Evolutionary conservation across 2,797 vertebrate genomes (phyloP).

Genomic region (Sebastes aleutianus): DNA sequence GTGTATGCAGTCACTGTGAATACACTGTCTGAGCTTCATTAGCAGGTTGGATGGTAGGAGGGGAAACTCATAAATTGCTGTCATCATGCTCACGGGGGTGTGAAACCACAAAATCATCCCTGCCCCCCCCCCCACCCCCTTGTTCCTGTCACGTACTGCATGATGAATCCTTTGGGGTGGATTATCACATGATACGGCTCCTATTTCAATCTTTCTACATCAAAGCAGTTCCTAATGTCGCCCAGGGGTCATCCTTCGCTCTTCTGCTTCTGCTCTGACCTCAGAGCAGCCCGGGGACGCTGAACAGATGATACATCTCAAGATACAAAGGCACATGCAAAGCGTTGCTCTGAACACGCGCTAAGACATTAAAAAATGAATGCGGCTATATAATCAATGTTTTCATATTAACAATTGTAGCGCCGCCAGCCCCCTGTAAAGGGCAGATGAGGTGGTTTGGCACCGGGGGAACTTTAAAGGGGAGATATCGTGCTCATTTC

Average conservation of each 20-base stretch:
- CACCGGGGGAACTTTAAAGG: neutral
- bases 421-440: neutral
- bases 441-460: neutral
- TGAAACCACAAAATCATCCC: conserved; percentile 29
- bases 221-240: conserved; percentile 42
- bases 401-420: neutral
- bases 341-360: neutral
- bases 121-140: too few relatives aligned
- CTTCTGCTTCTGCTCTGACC: conserved; percentile 30
- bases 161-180: conserved; percentile 8
- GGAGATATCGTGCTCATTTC: neutral
- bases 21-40: conserved; percentile 23
- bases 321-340: neutral
- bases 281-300: conserved; percentile 15
- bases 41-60: neutral
- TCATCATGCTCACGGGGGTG: conserved; percentile 25
- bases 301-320: neutral
- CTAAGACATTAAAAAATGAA: neutral
- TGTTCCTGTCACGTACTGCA: conserved; percentile 6
- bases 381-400: neutral
- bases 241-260: conserved; percentile 10
- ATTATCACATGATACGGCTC: conserved; percentile 42
- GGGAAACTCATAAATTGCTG: conserved; percentile 2
- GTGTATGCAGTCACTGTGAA: neutral
- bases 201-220: conserved; percentile 43